These are phyloP conservation scores for Encarsia formosa DNA, from an alignment of 2,888 invertebrate species.

Conservation along the genomic window DNA sequence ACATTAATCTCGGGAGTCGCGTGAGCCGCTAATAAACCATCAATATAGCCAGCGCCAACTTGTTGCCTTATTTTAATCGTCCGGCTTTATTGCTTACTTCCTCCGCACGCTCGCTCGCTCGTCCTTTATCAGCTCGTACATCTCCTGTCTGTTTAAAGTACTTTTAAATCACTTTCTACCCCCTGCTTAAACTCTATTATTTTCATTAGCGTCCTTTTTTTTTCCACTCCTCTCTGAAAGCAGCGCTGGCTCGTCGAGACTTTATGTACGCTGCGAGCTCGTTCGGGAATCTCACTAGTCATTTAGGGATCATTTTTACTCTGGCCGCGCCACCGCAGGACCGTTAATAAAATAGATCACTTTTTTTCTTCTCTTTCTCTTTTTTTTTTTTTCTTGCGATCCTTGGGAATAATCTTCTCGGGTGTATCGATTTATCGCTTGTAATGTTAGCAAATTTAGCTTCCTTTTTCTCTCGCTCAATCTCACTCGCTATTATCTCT, in stretches of 20 bases:
- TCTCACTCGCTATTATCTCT: too few relatives aligned
- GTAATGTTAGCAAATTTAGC: too few relatives aligned
- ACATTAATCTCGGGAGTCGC: too few relatives aligned
- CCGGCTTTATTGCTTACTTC: too few relatives aligned
- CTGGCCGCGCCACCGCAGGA: neutral
- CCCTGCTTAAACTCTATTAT: neutral
- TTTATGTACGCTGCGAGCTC: neutral
- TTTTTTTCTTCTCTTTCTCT: neutral
- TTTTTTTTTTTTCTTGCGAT: neutral
- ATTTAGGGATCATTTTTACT: too few relatives aligned
- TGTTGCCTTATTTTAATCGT: too few relatives aligned
- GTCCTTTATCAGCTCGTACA: neutral
- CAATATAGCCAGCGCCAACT: too few relatives aligned
- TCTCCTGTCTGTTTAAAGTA: neutral
- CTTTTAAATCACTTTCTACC: neutral
- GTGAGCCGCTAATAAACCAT: too few relatives aligned
- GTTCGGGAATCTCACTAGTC: neutral
- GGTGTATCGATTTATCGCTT: neutral
- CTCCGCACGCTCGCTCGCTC: neutral
- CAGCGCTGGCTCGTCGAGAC: neutral
- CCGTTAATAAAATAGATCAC: neutral
- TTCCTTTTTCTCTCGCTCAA: too few relatives aligned
- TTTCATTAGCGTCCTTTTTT: neutral
- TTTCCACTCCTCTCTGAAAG: neutral
- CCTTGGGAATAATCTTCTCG: neutral